Conservation (phyloP, 2,797 vertebrate species). For the Lacerta agilis region DNA sequence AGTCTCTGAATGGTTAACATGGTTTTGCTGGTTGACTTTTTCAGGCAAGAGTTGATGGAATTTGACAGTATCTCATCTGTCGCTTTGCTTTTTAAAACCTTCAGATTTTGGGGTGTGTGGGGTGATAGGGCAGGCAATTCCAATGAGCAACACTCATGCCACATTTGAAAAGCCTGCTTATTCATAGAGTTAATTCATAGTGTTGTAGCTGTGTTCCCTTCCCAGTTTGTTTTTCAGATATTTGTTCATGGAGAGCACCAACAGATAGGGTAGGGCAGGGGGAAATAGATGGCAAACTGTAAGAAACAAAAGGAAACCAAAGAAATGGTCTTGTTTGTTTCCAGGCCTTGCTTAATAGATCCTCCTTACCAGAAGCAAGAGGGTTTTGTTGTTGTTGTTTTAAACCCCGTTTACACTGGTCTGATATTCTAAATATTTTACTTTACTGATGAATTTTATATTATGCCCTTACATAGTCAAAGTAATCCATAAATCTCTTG, state of each 20-base stretch:
- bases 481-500: not conserved
- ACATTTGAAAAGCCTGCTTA: not conserved
- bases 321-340: not conserved
- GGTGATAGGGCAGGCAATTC: not conserved
- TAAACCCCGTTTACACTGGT: not conserved
- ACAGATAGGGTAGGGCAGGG: not conserved
- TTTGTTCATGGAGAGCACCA: not conserved
- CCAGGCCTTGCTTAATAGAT: not conserved
- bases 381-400: too few species aligned
- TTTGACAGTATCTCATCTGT: conserved; percentile 45
- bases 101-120: not conserved
- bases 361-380: not conserved
- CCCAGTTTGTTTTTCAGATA: not conserved
- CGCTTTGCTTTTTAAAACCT: conserved; percentile 35
- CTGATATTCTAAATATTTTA: not conserved
- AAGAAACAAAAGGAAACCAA: not conserved
- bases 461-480: not conserved
- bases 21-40: not conserved
- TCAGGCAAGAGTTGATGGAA: conserved; percentile 26
- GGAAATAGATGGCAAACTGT: not conserved
- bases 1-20: conserved; percentile 1
- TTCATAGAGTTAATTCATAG: not conserved
- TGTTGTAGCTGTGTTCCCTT: not conserved
- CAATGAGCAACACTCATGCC: too few species aligned
- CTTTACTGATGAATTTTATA: not conserved